Percentiles rank a stretch among this genome's conserved stretches.
Evolutionary conservation across 30 jellyfish, hydroid and myxozoan genomes (phyloP).

Genomic region (Cassiopea andromeda): DNA sequence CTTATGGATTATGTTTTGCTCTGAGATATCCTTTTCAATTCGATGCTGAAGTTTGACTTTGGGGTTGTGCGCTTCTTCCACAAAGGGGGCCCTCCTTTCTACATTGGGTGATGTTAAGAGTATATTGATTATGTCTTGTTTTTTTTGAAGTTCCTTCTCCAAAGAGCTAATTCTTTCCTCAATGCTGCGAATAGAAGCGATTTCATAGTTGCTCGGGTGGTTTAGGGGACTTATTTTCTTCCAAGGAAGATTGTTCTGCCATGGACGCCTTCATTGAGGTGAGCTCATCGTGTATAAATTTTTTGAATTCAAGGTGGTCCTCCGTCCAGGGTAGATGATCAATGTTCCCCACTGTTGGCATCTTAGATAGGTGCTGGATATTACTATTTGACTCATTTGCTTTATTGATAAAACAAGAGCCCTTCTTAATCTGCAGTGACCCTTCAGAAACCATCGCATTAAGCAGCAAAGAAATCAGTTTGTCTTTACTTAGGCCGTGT

Average conservation of each 20-base stretch:
- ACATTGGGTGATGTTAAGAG: neutral
- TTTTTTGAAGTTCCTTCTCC: conserved; percentile 28
- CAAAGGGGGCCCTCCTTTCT: too few species aligned
- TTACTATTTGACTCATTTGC: conserved; percentile 17
- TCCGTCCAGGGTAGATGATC: conserved; percentile 5
- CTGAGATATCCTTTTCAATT: too few species aligned
- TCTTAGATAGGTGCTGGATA: conserved; percentile 13
- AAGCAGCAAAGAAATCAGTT: too few species aligned
- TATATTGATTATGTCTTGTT: conserved; percentile 5
- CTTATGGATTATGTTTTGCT: too few species aligned
- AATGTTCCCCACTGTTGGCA: conserved; percentile 29
- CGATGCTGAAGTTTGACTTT: too few species aligned
- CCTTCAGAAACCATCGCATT: too few species aligned
- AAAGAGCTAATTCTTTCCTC: conserved; percentile 18
- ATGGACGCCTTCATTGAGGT: conserved; percentile 44
- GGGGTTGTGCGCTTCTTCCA: too few species aligned
- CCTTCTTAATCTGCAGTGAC: too few species aligned
- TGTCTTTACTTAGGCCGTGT: too few species aligned
- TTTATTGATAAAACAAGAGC: too few species aligned
- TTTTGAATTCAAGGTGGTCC: conserved; percentile 36
- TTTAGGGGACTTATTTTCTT: conserved; percentile 25
- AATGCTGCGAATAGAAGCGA: conserved; percentile 10
- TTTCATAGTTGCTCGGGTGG: conserved; percentile 20
- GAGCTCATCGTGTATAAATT: conserved; percentile 40
- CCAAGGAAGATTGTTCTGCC: conserved; percentile 9